Conservation (phyloP, 2,888 invertebrate genomes). For the Chrysolina oricalcia region DNA sequence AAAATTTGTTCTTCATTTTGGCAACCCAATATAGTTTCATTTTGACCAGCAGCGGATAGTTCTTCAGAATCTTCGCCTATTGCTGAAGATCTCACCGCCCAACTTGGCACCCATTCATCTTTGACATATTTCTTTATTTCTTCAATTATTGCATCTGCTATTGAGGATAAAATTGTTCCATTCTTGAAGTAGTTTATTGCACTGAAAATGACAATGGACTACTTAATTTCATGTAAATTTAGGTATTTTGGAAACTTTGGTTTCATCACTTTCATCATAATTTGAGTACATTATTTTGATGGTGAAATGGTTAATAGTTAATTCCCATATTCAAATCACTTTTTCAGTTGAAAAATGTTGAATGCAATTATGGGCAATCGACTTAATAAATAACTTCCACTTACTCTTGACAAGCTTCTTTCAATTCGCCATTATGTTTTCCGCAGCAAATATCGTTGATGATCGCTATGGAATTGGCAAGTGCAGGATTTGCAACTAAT, state of each 20-base stretch:
- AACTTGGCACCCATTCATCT: slow-evolving; percentile 68
- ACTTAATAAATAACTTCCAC: background rate
- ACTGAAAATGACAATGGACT: slow-evolving; percentile 65
- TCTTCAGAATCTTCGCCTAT: slow-evolving; percentile 87
- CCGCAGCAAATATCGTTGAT: slow-evolving; percentile 74
- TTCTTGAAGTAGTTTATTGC: slow-evolving; percentile 70
- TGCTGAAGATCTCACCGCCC: slow-evolving; percentile 82
- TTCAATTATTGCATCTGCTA: slow-evolving; percentile 65
- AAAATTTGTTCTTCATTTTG: slow-evolving; percentile 73
- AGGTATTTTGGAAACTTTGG: background rate
- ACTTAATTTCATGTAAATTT: background rate
- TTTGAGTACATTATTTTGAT: too few relatives aligned
- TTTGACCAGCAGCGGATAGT: slow-evolving; percentile 88
- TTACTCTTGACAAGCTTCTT: slow-evolving; percentile 73
- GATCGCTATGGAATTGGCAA: slow-evolving; percentile 72
- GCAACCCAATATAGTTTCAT: slow-evolving; percentile 85
- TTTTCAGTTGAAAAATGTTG: too few relatives aligned
- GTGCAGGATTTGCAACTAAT: slow-evolving; percentile 71
- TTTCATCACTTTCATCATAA: too few relatives aligned
- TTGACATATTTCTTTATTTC: slow-evolving; percentile 47
- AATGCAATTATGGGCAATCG: too few relatives aligned
- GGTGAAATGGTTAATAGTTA: too few relatives aligned
- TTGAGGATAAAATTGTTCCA: slow-evolving; percentile 59
- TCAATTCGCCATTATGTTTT: slow-evolving; percentile 72
- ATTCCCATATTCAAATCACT: too few relatives aligned